These are phyloP conservation scores for Allygus modestus DNA, from an alignment of 2,888 invertebrate species.

Conservation along the genomic window DNA sequence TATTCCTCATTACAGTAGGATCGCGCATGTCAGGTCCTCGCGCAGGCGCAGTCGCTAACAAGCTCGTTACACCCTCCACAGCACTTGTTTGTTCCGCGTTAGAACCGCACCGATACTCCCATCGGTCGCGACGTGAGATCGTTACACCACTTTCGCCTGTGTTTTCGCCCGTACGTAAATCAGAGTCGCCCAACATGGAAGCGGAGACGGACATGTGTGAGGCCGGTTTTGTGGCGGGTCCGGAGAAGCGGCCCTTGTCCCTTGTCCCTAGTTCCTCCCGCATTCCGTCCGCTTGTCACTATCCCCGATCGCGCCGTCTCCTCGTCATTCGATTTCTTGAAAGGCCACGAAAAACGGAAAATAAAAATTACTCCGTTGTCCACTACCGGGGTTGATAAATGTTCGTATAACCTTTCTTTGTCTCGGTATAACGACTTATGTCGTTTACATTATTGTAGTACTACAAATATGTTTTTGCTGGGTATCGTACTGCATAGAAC, in stretches of 20 bases:
- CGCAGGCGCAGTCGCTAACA: conserved; percentile 37
- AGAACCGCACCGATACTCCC: no score
- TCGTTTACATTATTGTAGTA: no score
- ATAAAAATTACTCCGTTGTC: no score
- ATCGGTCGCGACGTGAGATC: conserved; percentile 1
- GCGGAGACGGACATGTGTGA: conserved; percentile 40
- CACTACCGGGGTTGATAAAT: no score
- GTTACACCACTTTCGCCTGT: background rate
- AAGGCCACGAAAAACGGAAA: no score
- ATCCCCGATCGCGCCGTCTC: background rate
- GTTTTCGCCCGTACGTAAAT: conserved; percentile 40
- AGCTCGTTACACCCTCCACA: conserved; percentile 44
- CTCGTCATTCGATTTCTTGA: no score
- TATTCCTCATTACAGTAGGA: background rate
- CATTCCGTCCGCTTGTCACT: conserved; percentile 17
- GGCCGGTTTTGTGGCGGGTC: conserved; percentile 28
- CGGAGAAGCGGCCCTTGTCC: background rate
- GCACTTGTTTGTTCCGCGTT: conserved; percentile 27
- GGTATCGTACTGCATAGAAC: no score
- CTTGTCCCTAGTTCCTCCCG: background rate
- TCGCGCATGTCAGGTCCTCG: background rate
- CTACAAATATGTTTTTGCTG: no score
- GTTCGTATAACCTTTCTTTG: no score
- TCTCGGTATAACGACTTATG: no score
- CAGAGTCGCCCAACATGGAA: conserved; percentile 39